Evolutionary conservation across 2,113 vertebrate species (phyloP).

Genomic region (Falcunculus frontatus): DNA sequence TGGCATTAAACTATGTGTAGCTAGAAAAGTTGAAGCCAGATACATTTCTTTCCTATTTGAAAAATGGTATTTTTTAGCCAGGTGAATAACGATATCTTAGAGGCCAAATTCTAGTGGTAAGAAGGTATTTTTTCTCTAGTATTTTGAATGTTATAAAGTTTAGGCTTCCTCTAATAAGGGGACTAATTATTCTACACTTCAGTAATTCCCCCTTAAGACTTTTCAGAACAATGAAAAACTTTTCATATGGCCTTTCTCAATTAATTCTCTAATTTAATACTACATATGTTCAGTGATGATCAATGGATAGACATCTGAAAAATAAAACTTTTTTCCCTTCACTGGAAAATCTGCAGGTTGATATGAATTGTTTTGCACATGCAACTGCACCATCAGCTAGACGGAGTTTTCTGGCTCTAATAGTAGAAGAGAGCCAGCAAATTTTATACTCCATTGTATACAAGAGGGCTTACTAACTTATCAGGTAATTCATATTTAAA

Average conservation of each 20-base stretch:
- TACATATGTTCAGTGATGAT: background rate
- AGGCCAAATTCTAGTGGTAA: background rate
- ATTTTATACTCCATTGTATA: background rate
- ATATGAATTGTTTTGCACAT: background rate
- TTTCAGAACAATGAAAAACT: background rate
- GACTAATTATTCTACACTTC: background rate
- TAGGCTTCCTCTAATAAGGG: background rate
- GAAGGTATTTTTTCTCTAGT: background rate
- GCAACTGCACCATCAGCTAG: background rate
- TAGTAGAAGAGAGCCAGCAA: background rate
- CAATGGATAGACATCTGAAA: background rate
- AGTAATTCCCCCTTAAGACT: background rate
- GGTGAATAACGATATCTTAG: background rate
- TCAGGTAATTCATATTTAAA: background rate
- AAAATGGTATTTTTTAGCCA: background rate
- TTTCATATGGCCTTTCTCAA: background rate
- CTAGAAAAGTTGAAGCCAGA: constrained; percentile 68
- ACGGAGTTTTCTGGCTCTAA: background rate
- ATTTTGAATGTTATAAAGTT: background rate
- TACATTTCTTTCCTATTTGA: constrained; percentile 51
- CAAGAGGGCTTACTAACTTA: background rate
- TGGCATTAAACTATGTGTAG: background rate
- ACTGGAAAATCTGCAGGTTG: background rate
- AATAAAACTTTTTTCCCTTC: background rate
- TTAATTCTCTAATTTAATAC: background rate